Conservation (phyloP, 1,140 invertebrate species). For the fruit fly (Drosophila melanogaster) region DNA sequence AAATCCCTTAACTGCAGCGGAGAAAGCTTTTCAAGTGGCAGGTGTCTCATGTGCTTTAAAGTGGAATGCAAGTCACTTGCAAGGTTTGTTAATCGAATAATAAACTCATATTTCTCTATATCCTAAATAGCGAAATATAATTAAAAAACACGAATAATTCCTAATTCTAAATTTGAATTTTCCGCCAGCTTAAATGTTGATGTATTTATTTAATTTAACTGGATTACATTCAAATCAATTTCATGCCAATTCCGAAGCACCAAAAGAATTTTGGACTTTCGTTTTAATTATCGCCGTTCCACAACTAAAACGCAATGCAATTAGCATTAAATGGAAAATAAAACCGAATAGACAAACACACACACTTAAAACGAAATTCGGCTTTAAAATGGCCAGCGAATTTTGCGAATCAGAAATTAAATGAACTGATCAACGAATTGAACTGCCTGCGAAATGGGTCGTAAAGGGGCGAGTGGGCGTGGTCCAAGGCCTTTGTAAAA, state of each 20-base stretch:
- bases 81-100: neutral
- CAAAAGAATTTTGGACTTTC: conserved; percentile 41
- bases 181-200: conserved; percentile 5
- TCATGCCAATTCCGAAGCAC: conserved; percentile 23
- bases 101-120: neutral
- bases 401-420: conserved; percentile 59
- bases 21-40: conserved; percentile 12
- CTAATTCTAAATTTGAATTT: neutral
- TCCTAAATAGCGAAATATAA: too few relatives aligned
- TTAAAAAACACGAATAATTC: neutral
- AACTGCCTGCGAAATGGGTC: conserved; percentile 50
- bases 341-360: conserved; percentile 29
- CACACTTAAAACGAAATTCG: conserved; percentile 40
- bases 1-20: conserved; percentile 32
- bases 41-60: conserved; percentile 28
- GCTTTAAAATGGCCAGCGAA: conserved; percentile 48
- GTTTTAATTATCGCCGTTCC: conserved; percentile 35
- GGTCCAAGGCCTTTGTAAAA: conserved; percentile 39
- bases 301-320: conserved; percentile 46
- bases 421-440: conserved; percentile 70
- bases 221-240: conserved; percentile 45
- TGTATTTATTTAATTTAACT: conserved; percentile 14
- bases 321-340: conserved; percentile 43
- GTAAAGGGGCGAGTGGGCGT: neutral
- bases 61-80: neutral